A percentile compares a stretch with the other conserved stretches of the same genome.
Evolutionary conservation across 2,797 vertebrate species (phyloP).

Genomic region (Neopelma chrysocephalum): DNA sequence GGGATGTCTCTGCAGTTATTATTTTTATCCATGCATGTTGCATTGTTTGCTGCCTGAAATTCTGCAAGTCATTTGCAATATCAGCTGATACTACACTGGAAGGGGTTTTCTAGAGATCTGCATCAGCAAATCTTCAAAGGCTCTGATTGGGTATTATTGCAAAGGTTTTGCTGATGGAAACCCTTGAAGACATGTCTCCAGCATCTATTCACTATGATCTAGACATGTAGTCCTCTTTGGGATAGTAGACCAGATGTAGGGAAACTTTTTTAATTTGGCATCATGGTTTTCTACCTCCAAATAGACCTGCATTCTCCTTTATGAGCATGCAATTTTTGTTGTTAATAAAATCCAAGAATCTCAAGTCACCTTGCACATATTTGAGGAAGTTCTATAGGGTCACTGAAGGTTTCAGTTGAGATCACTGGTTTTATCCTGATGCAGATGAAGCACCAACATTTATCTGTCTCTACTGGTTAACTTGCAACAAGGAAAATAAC

Average conservation of each 20-base stretch:
- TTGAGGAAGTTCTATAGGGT: neutral
- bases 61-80: neutral
- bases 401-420: neutral
- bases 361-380: neutral
- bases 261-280: neutral
- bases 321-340: neutral
- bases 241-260: neutral
- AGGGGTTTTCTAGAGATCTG: neutral
- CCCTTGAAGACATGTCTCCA: neutral
- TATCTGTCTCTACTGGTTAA: neutral
- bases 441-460: neutral
- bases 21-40: neutral
- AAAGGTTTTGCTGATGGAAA: neutral
- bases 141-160: neutral
- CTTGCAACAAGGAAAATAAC: neutral
- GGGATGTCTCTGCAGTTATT: neutral
- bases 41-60: neutral
- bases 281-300: neutral
- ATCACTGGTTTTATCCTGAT: neutral
- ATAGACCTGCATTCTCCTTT: neutral
- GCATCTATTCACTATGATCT: neutral
- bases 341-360: neutral
- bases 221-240: neutral
- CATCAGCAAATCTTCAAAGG: neutral
- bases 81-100: neutral